phyloP scores from a whole-genome alignment of 2,113 vertebrate genomes.

The Xenopus tropicalis region DNA sequence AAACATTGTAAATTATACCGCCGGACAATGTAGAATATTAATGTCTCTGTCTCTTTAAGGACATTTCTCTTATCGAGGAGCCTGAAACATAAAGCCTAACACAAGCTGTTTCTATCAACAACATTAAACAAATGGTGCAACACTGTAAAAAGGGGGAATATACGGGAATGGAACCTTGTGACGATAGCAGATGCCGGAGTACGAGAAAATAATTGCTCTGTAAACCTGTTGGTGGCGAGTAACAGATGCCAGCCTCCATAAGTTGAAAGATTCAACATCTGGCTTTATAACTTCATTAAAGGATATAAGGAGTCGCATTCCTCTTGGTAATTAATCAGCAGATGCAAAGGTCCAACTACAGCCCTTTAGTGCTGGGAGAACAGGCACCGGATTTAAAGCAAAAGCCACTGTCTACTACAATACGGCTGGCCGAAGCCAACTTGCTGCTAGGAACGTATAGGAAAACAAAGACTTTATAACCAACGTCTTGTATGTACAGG shows the following conservation, averaged over 20 bases:
- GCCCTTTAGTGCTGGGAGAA: background rate
- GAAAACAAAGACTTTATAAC: too few relatives aligned
- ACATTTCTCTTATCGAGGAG: too few relatives aligned
- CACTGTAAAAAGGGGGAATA: constrained; percentile 7
- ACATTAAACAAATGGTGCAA: constrained; percentile 17
- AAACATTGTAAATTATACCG: constrained; percentile 21
- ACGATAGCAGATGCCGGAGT: constrained; percentile 24
- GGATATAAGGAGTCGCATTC: background rate
- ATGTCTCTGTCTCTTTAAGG: too few relatives aligned
- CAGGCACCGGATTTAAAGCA: too few relatives aligned
- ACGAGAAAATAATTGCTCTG: constrained; percentile 7
- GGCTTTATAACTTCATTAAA: constrained; percentile 14
- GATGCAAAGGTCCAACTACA: background rate
- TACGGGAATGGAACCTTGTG: constrained; percentile 11
- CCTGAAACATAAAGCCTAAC: background rate
- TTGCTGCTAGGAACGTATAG: too few relatives aligned
- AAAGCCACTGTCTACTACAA: too few relatives aligned
- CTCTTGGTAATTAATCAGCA: constrained; percentile 28
- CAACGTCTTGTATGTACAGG: too few relatives aligned
- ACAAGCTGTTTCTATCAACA: background rate
- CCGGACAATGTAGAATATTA: too few relatives aligned
- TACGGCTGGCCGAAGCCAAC: too few relatives aligned
- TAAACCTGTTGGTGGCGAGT: constrained; percentile 3
- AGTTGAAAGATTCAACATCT: constrained; percentile 29
- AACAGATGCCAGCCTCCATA: constrained; percentile 22